Percentiles rank a stretch among this genome's conserved stretches.
Conservation (phyloP, 2,888 invertebrate species). For the Buathra laborator region DNA sequence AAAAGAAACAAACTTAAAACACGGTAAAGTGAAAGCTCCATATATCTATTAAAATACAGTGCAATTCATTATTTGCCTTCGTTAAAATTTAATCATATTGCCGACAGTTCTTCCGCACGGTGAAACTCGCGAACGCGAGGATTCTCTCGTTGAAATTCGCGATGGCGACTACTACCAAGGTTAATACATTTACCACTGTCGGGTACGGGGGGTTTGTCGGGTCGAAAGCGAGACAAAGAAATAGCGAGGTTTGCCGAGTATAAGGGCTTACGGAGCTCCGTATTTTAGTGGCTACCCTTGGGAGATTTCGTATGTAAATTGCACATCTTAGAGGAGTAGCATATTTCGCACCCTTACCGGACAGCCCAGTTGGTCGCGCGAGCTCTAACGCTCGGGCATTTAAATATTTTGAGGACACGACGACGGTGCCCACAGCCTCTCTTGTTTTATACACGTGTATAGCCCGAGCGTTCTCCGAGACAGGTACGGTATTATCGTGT, state of each 20-base stretch:
- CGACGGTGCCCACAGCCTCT: slow-evolving; percentile 7
- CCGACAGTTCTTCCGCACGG: background rate
- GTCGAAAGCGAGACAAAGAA: slow-evolving; percentile 27
- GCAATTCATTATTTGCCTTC: background rate
- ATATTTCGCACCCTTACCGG: slow-evolving; percentile 66
- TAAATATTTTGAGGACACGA: slow-evolving; percentile 61
- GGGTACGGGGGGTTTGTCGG: background rate
- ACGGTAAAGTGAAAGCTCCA: background rate
- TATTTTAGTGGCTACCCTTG: slow-evolving; percentile 68
- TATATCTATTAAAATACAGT: background rate
- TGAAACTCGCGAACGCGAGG: background rate
- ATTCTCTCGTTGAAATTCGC: background rate
- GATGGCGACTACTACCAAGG: background rate
- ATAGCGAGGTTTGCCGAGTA: slow-evolving; percentile 3
- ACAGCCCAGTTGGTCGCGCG: slow-evolving; percentile 42
- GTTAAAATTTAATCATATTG: background rate
- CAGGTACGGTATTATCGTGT: slow-evolving; percentile 60
- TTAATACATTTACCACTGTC: background rate
- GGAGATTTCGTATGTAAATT: slow-evolving; percentile 73
- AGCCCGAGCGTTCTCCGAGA: slow-evolving; percentile 30
- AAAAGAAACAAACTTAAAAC: background rate
- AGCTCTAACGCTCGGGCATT: slow-evolving; percentile 44
- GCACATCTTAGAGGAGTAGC: slow-evolving; percentile 67
- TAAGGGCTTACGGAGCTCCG: slow-evolving; percentile 52
- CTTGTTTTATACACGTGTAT: slow-evolving; percentile 44